Percentiles rank a stretch among this genome's conserved stretches.
Conservation (phyloP, 2,888 invertebrate species). For the Tetrapedia diversipes region DNA sequence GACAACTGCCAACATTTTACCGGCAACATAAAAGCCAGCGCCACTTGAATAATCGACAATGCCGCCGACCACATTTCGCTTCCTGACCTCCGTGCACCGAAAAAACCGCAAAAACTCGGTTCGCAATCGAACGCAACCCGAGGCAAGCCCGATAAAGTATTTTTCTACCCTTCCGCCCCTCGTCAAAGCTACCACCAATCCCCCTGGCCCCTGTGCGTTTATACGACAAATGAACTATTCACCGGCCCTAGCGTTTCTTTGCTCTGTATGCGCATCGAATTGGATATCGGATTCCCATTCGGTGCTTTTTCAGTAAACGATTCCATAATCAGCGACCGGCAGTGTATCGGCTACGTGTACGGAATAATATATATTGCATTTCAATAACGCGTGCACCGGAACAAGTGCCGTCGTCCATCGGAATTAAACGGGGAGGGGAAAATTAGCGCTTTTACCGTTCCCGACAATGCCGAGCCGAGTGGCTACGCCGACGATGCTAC, state of each 20-base stretch:
- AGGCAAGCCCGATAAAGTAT: conserved; percentile 8
- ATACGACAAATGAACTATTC: conserved; percentile 47
- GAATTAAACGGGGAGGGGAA: conserved; percentile 17
- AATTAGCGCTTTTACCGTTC: conserved; percentile 41
- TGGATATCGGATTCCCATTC: conserved; percentile 50
- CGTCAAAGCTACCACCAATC: neutral
- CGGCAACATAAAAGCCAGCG: neutral
- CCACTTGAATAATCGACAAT: no score
- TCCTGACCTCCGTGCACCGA: neutral
- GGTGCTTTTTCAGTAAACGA: conserved; percentile 48
- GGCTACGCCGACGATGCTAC: no score
- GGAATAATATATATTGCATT: conserved; percentile 46
- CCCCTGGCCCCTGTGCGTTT: no score
- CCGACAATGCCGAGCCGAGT: conserved; percentile 3
- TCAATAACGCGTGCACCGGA: conserved; percentile 31
- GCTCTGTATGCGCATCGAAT: conserved; percentile 39
- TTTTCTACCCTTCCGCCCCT: neutral
- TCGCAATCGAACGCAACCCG: conserved; percentile 11
- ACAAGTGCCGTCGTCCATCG: conserved; percentile 1
- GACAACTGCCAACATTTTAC: neutral
- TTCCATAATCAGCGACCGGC: conserved; percentile 41
- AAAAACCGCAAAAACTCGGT: conserved; percentile 9
- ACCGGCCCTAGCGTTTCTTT: conserved; percentile 13
- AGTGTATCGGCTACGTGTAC: conserved; percentile 45
- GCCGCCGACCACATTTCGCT: neutral